Evolutionary conservation across 2,888 invertebrate genomes (phyloP).

Genomic region (Ophion slaviceki): DNA sequence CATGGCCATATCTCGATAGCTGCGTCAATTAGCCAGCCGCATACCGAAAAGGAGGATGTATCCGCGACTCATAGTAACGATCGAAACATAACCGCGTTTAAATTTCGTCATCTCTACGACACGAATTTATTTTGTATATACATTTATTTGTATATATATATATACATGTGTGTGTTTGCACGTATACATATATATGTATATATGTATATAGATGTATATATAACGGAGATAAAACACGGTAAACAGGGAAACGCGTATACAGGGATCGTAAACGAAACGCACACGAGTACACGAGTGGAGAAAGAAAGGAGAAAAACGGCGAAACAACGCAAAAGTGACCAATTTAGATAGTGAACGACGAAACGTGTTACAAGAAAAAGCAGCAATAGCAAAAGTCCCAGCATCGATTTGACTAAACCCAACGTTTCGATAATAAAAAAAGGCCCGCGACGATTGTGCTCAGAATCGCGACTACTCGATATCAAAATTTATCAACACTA

Average conservation of each 20-base stretch:
- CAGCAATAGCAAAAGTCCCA: constrained; percentile 46
- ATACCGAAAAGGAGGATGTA: constrained; percentile 74
- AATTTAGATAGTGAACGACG: constrained; percentile 66
- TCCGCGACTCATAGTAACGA: constrained; percentile 70
- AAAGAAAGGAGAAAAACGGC: constrained; percentile 23
- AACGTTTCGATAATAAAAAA: constrained; percentile 44
- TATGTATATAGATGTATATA: constrained; percentile 22
- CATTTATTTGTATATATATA: constrained; percentile 25
- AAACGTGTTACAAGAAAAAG: constrained; percentile 53
- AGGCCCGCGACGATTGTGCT: constrained; percentile 46
- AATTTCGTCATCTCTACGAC: not conserved
- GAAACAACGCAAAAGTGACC: constrained; percentile 63
- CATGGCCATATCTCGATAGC: constrained; percentile 77
- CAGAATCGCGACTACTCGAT: constrained; percentile 45
- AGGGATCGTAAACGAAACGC: constrained; percentile 58
- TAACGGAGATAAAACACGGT: constrained; percentile 49
- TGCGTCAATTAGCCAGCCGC: constrained; percentile 70
- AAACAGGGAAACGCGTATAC: constrained; percentile 57
- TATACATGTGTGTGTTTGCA: not conserved
- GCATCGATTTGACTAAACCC: constrained; percentile 44
- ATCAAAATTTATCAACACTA: constrained; percentile 57
- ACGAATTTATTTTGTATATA: not conserved
- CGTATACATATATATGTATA: constrained; percentile 18
- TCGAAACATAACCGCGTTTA: constrained; percentile 57
- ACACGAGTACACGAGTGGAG: constrained; percentile 34